These are phyloP conservation scores for Nomia melanderi DNA, from an alignment of 1,140 invertebrate genomes.

Conservation along the genomic window DNA sequence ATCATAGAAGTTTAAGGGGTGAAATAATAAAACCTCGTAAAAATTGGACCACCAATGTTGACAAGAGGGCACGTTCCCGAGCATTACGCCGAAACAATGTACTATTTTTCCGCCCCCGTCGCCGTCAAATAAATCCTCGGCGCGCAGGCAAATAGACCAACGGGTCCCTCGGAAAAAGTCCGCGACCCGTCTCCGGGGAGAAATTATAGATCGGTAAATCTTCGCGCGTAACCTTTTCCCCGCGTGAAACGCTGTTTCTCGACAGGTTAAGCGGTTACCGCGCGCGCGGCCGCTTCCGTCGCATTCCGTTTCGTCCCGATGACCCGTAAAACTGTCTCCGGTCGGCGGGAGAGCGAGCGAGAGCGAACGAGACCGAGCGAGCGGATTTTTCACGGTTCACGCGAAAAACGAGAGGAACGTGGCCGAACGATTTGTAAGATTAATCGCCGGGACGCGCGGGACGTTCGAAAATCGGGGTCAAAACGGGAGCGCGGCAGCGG, in stretches of 20 bases:
- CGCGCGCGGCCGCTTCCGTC: not conserved
- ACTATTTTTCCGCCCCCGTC: not conserved
- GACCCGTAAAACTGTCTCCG: constrained; percentile 21
- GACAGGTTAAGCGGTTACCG: not conserved
- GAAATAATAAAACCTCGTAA: no score
- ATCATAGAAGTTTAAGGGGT: no score
- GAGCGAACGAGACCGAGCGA: no score
- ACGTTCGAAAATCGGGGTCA: constrained; percentile 47
- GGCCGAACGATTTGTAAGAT: constrained; percentile 53
- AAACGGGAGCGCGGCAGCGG: constrained; percentile 21
- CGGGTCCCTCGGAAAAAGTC: not conserved
- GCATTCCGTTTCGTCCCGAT: not conserved
- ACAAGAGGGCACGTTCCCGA: not conserved
- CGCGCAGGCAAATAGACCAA: not conserved
- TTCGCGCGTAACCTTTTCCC: not conserved
- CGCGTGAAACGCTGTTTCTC: not conserved
- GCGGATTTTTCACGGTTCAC: constrained; percentile 9
- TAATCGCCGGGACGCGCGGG: constrained; percentile 15
- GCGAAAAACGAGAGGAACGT: not conserved
- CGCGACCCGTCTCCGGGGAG: not conserved
- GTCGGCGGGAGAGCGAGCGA: no score
- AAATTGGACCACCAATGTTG: no score
- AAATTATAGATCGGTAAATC: not conserved
- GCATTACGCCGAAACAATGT: not conserved
- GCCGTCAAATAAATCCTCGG: not conserved